phyloP scores from a whole-genome alignment of 2,888 invertebrate genomes.

The Leucoma salicis region DNA sequence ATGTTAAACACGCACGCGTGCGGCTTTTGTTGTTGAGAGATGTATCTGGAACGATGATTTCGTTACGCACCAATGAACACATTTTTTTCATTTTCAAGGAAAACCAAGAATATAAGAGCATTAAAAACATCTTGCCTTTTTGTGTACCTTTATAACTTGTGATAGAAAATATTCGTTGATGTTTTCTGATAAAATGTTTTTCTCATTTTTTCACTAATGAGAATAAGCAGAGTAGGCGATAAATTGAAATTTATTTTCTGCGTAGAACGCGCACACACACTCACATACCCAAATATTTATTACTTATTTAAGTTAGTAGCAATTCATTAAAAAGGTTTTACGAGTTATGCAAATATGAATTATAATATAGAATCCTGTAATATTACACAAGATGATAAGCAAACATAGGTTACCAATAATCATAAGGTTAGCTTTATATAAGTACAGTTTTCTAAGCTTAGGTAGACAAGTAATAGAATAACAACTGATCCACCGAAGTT shows the following conservation, averaged over 20 bases:
- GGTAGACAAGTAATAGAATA: too few relatives aligned
- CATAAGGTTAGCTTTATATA: too few relatives aligned
- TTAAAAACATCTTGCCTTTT: conserved; percentile 62
- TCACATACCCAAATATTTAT: conserved; percentile 65
- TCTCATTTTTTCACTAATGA: conserved; percentile 63
- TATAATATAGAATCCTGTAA: conserved; percentile 42
- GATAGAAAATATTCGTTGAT: conserved; percentile 55
- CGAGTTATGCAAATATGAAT: conserved; percentile 58
- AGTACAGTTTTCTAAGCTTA: too few relatives aligned
- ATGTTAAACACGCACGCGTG: conserved; percentile 65
- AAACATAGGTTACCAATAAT: too few relatives aligned
- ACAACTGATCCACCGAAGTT: conserved; percentile 65
- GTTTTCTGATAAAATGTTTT: conserved; percentile 58
- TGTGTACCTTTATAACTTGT: conserved; percentile 48
- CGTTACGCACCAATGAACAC: conserved; percentile 70
- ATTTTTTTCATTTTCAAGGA: conserved; percentile 65
- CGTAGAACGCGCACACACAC: conserved; percentile 49
- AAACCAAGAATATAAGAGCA: conserved; percentile 64
- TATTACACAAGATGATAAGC: too few relatives aligned
- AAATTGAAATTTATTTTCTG: conserved; percentile 71
- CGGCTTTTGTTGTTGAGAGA: conserved; percentile 68
- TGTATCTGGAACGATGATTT: conserved; percentile 71
- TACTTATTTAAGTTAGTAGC: conserved; percentile 61
- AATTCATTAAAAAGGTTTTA: conserved; percentile 63
- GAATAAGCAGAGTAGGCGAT: conserved; percentile 59